Evolutionary conservation across 35 echinoderm and acorn worm species (phyloP).

Genomic region (Lytechinus pictus): DNA sequence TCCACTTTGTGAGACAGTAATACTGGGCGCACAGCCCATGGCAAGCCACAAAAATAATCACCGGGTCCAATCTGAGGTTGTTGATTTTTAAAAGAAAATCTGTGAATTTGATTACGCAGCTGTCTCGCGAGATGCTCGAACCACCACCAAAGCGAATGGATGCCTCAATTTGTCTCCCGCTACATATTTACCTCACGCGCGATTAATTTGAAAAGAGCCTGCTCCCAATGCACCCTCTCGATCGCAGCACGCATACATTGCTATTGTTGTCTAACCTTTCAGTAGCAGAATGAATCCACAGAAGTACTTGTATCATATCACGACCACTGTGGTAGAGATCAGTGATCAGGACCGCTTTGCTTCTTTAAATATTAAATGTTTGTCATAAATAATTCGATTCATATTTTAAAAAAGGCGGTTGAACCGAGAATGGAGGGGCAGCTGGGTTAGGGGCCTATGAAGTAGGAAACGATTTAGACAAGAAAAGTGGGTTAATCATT

Average conservation of each 20-base stretch:
- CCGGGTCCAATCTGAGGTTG: neutral
- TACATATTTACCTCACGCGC: too few relatives aligned
- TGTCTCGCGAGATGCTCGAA: neutral
- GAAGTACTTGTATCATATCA: too few relatives aligned
- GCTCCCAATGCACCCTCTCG: too few relatives aligned
- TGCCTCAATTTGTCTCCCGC: neutral
- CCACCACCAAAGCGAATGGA: neutral
- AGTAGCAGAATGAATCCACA: neutral
- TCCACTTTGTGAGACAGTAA: slow-evolving; percentile 96
- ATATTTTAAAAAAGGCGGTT: too few relatives aligned
- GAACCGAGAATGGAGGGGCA: too few relatives aligned
- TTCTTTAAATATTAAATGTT: too few relatives aligned
- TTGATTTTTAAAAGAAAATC: neutral
- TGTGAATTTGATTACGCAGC: neutral
- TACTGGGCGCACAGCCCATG: slow-evolving; percentile 99
- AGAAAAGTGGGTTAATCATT: too few relatives aligned
- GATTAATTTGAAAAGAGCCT: neutral
- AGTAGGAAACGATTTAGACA: too few relatives aligned
- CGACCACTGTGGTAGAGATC: too few relatives aligned
- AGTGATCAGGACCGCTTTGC: too few relatives aligned
- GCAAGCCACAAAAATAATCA: slow-evolving; percentile 29
- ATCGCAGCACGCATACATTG: neutral
- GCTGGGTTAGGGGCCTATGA: too few relatives aligned
- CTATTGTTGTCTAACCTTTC: neutral
- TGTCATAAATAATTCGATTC: too few relatives aligned